Percentiles rank a stretch among this genome's conserved stretches.
Evolutionary conservation across 2,797 vertebrate species (phyloP).

Genomic region (Schizopygopsis malacanthus): DNA sequence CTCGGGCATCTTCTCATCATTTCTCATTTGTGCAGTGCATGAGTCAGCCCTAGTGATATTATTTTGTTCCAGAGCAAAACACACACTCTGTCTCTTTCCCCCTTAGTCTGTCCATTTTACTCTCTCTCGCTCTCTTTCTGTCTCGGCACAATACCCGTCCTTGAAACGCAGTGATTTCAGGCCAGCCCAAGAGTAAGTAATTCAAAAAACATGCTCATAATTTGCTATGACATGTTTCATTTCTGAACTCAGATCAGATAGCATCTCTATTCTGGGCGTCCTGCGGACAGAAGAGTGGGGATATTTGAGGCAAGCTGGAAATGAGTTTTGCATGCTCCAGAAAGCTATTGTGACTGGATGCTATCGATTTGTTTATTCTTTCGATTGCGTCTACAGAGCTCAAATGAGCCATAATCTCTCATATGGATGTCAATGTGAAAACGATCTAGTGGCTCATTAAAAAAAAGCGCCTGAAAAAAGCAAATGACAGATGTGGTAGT

Average conservation of each 20-base stretch:
- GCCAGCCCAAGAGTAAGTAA: constrained; percentile 68
- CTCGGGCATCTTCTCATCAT: constrained; percentile 80
- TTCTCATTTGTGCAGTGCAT: constrained; percentile 80
- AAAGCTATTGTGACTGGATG: constrained; percentile 70
- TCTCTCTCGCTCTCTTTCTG: constrained; percentile 14
- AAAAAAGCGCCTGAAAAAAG: constrained; percentile 42
- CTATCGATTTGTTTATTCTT: constrained; percentile 72
- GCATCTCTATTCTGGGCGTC: constrained; percentile 74
- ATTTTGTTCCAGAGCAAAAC: constrained; percentile 87
- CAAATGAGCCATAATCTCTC: constrained; percentile 61
- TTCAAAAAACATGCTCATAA: constrained; percentile 84
- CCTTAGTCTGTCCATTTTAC: constrained; percentile 32
- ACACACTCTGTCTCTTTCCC: constrained; percentile 56
- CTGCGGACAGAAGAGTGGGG: constrained; percentile 64
- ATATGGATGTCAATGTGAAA: constrained; percentile 50
- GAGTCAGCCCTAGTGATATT: constrained; percentile 83
- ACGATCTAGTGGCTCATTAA: constrained; percentile 36
- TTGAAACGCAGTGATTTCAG: constrained; percentile 38
- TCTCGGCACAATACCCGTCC: constrained; percentile 38
- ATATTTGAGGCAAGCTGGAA: constrained; percentile 70
- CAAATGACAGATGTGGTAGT: constrained; percentile 10
- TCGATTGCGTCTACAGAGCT: constrained; percentile 64
- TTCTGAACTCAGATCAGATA: constrained; percentile 85
- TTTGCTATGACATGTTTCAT: constrained; percentile 87
- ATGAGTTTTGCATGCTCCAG: constrained; percentile 68